Evolutionary conservation across 2,888 invertebrate species (phyloP).

Genomic region (Glyphotaelius pellucidus): DNA sequence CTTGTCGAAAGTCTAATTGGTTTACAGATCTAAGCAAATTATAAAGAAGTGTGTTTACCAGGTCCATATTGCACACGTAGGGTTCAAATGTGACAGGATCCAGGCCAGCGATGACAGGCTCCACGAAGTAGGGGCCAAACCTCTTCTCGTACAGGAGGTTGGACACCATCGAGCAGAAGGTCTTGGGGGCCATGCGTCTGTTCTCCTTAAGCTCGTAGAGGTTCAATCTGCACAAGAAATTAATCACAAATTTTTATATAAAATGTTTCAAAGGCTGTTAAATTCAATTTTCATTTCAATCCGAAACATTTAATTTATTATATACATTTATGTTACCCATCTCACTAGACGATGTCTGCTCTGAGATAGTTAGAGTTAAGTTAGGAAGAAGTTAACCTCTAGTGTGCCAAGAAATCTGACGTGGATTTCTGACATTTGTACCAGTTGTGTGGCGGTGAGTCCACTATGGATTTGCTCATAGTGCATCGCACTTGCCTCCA

Average conservation of each 20-base stretch:
- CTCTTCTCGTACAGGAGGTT: conserved; percentile 96
- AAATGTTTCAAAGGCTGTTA: not conserved
- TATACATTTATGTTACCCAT: too few relatives aligned
- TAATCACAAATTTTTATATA: not conserved
- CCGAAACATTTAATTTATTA: too few relatives aligned
- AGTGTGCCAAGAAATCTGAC: too few relatives aligned
- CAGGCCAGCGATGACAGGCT: conserved; percentile 96
- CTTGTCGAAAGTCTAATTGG: too few relatives aligned
- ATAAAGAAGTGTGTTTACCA: conserved; percentile 81
- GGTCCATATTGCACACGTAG: conserved; percentile 95
- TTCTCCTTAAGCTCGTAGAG: conserved; percentile 97
- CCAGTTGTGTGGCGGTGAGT: too few relatives aligned
- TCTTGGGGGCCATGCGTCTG: conserved; percentile 92
- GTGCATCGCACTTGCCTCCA: too few relatives aligned
- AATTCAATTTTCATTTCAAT: not conserved
- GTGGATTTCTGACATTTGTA: too few relatives aligned
- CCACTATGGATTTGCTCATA: too few relatives aligned
- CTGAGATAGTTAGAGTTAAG: too few relatives aligned
- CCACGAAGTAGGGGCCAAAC: conserved; percentile 98
- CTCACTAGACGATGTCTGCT: too few relatives aligned
- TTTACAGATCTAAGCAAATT: not conserved
- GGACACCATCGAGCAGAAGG: conserved; percentile 94
- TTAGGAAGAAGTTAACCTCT: too few relatives aligned
- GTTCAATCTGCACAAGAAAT: conserved; percentile 81
- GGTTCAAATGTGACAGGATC: conserved; percentile 91